Percentiles rank a stretch among this genome's conserved stretches.
Evolutionary conservation across 2,113 vertebrate species (phyloP).

Genomic region (Neogobius melanostomus): DNA sequence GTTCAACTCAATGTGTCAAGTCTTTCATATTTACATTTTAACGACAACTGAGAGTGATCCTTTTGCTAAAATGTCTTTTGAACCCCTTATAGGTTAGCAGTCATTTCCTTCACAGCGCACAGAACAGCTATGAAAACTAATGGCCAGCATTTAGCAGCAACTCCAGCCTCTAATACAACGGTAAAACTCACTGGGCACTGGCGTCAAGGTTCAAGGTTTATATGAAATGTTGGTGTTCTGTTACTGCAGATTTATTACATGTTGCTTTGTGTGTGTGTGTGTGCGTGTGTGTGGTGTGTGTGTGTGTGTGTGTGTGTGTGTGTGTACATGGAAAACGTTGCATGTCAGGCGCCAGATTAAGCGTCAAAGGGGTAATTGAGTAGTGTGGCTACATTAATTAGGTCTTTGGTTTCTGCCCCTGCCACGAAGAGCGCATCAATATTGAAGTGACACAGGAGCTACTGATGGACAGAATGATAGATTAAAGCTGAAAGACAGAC

Average conservation of each 20-base stretch:
- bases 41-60: slow-evolving; percentile 8
- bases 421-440: slow-evolving; percentile 35
- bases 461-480: background rate
- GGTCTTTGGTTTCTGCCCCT: slow-evolving; percentile 37
- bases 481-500: background rate
- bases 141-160: slow-evolving; percentile 24
- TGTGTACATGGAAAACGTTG: background rate
- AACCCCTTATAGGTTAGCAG: slow-evolving; percentile 6
- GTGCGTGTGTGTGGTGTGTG: too few relatives aligned
- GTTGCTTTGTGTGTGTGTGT: background rate
- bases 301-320: background rate
- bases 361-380: slow-evolving; percentile 10
- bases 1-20: slow-evolving; percentile 31
- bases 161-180: slow-evolving; percentile 9
- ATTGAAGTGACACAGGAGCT: slow-evolving; percentile 39
- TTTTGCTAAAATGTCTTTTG: slow-evolving; percentile 13
- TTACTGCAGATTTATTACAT: slow-evolving; percentile 4
- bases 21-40: slow-evolving; percentile 7
- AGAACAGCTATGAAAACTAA: slow-evolving; percentile 12
- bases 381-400: slow-evolving; percentile 19
- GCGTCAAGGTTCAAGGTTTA: slow-evolving; percentile 25
- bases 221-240: slow-evolving; percentile 4
- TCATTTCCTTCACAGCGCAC: background rate
- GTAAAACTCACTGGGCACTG: slow-evolving; percentile 11
- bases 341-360: slow-evolving; percentile 2